Percentiles rank a stretch among this genome's conserved stretches.
phyloP scores from a whole-genome alignment of 2,888 invertebrate species.

The Callimorpha dominula region DNA sequence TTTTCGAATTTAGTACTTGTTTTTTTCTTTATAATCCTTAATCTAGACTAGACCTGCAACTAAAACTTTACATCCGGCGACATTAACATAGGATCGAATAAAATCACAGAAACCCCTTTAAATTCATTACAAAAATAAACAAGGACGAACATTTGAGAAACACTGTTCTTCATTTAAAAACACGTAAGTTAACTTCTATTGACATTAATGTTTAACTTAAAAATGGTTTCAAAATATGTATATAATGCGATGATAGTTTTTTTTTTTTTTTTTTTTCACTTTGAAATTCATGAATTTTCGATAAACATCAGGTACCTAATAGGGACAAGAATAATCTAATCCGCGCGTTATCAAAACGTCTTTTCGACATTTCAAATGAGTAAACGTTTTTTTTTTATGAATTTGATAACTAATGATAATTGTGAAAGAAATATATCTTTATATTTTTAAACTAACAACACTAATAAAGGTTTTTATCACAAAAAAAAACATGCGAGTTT shows the following conservation, averaged over 20 bases:
- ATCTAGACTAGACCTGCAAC: conserved; percentile 81
- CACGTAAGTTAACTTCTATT: conserved; percentile 43
- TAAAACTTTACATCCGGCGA: conserved; percentile 64
- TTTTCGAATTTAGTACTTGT: conserved; percentile 79
- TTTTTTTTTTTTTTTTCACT: conserved; percentile 42
- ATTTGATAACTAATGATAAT: conserved; percentile 42
- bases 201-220: conserved; percentile 53
- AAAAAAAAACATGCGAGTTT: conserved; percentile 68
- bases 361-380: conserved; percentile 45
- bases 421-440: conserved; percentile 40
- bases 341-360: conserved; percentile 45
- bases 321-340: conserved; percentile 70
- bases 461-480: conserved; percentile 67
- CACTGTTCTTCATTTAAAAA: conserved; percentile 76
- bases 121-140: conserved; percentile 65
- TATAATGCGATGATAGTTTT: conserved; percentile 40
- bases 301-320: conserved; percentile 82
- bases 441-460: conserved; percentile 46
- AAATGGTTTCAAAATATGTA: conserved; percentile 51
- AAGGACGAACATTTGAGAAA: conserved; percentile 81
- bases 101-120: conserved; percentile 75
- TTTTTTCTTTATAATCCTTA: conserved; percentile 72
- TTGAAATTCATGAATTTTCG: conserved; percentile 60
- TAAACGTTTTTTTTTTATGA: conserved; percentile 38
- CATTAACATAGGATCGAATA: conserved; percentile 65